phyloP scores from a whole-genome alignment of 1,140 invertebrate genomes.

The Bradynema listronoti region DNA sequence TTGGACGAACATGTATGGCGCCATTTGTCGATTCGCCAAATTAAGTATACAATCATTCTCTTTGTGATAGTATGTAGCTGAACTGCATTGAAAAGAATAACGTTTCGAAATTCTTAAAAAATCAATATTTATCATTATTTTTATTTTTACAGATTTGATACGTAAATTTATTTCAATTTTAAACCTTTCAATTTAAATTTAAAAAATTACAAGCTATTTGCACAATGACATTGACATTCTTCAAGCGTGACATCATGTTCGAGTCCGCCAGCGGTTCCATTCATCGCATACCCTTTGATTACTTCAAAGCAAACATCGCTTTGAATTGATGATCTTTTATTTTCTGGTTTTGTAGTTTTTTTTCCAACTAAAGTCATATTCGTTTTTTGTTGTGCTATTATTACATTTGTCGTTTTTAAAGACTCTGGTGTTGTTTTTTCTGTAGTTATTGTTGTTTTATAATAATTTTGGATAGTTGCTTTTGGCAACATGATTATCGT shows the following conservation, averaged over 20 bases:
- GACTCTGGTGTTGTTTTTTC: background rate
- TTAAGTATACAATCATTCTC: slow-evolving; percentile 55
- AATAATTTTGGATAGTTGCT: background rate
- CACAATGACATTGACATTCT: slow-evolving; percentile 50
- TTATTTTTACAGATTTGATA: too few relatives aligned
- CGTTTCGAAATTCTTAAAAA: slow-evolving; percentile 38
- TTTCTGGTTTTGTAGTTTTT: background rate
- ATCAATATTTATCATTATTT: too few relatives aligned
- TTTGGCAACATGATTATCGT: background rate
- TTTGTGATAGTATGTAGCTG: slow-evolving; percentile 52
- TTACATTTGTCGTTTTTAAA: background rate
- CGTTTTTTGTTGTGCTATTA: background rate
- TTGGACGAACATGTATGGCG: slow-evolving; percentile 36
- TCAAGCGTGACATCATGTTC: slow-evolving; percentile 51
- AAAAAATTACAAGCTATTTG: slow-evolving; percentile 49
- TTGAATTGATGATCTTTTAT: background rate
- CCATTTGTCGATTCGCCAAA: slow-evolving; percentile 44
- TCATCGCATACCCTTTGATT: slow-evolving; percentile 43
- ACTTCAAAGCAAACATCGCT: slow-evolving; percentile 41
- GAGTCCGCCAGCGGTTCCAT: slow-evolving; percentile 45
- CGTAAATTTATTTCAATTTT: too few relatives aligned
- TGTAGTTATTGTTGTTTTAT: slow-evolving; percentile 1
- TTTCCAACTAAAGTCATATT: background rate
- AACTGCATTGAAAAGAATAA: slow-evolving; percentile 54
- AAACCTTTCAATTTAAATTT: too few relatives aligned